These are phyloP conservation scores for Athalia circularis DNA, from an alignment of 2,888 invertebrate genomes.

Conservation along the genomic window DNA sequence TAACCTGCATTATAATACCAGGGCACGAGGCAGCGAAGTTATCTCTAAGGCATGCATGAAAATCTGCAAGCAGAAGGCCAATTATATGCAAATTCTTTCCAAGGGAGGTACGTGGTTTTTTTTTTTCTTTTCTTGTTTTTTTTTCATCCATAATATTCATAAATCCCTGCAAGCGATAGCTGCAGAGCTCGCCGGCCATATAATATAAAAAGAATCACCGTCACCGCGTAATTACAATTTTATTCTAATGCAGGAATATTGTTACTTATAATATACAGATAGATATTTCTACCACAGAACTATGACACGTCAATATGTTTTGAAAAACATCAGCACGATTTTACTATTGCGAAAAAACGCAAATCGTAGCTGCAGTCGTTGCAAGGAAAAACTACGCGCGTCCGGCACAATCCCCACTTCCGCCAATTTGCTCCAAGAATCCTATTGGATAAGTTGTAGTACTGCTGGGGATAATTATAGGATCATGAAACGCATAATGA, in stretches of 20 bases:
- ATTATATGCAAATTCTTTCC: conserved; percentile 41
- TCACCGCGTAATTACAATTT: too few relatives aligned
- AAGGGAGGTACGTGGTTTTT: conserved; percentile 12
- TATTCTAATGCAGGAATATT: background rate
- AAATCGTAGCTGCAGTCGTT: too few relatives aligned
- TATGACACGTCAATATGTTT: too few relatives aligned
- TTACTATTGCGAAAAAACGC: too few relatives aligned
- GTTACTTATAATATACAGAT: background rate
- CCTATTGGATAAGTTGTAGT: too few relatives aligned
- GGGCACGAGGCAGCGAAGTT: conserved; percentile 6
- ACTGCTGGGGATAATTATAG: too few relatives aligned
- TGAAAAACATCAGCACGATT: too few relatives aligned
- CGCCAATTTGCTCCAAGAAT: too few relatives aligned
- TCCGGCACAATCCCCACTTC: too few relatives aligned
- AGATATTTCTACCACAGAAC: background rate
- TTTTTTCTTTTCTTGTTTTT: background rate
- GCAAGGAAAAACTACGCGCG: too few relatives aligned
- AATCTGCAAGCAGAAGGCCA: conserved; percentile 16
- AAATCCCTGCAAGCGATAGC: background rate
- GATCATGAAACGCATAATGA: too few relatives aligned
- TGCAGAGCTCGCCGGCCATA: background rate
- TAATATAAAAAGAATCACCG: background rate
- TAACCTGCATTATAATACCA: background rate
- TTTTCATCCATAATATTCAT: background rate
- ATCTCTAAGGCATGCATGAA: conserved; percentile 32